phyloP scores from a whole-genome alignment of 2,113 vertebrate species.

The Ochotona princeps region DNA sequence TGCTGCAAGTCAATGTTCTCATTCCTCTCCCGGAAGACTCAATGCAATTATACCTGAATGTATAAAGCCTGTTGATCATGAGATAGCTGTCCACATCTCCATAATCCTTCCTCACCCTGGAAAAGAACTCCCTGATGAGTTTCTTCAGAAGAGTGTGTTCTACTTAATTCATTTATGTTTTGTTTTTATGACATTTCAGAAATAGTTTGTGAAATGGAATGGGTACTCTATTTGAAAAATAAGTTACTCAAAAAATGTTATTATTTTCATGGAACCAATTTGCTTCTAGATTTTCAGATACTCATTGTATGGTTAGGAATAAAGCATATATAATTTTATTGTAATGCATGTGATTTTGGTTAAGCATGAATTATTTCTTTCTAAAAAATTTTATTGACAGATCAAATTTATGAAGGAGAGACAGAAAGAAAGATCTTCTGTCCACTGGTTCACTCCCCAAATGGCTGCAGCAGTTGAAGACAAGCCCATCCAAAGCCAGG shows the following conservation, averaged over 20 bases:
- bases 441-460: too few relatives aligned
- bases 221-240: conserved; percentile 37
- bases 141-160: conserved; percentile 34
- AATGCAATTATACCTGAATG: conserved; percentile 35
- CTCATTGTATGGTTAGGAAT: conserved; percentile 29
- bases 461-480: too few relatives aligned
- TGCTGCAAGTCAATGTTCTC: conserved; percentile 18
- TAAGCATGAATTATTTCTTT: background rate
- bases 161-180: conserved; percentile 52
- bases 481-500: too few relatives aligned
- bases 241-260: background rate
- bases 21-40: conserved; percentile 38
- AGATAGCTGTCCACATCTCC: conserved; percentile 26
- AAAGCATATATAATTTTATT: conserved; percentile 37
- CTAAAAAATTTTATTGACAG: too few relatives aligned
- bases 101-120: conserved; percentile 22
- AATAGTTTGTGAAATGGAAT: conserved; percentile 34
- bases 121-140: background rate
- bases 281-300: conserved; percentile 61
- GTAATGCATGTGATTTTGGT: conserved; percentile 52
- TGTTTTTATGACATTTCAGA: conserved; percentile 41
- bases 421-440: too few relatives aligned
- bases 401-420: too few relatives aligned
- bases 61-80: conserved; percentile 14
- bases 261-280: conserved; percentile 49